A percentile compares a stretch with the other conserved stretches of the same genome.
Evolutionary conservation across 2,113 vertebrate genomes (phyloP).

Genomic region (Grantiella picta): DNA sequence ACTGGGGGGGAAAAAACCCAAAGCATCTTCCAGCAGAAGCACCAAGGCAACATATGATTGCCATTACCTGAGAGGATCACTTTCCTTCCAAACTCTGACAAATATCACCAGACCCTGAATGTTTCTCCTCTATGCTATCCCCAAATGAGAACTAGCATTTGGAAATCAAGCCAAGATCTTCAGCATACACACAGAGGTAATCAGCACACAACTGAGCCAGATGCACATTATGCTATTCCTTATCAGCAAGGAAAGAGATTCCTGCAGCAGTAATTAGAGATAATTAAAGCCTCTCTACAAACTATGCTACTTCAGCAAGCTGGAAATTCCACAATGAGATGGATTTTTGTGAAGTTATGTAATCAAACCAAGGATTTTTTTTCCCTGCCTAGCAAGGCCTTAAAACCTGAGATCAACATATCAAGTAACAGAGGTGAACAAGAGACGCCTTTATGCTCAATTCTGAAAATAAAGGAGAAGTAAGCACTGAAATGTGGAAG

Average conservation of each 20-base stretch:
- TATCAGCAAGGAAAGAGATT: constrained; percentile 25
- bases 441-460: not conserved
- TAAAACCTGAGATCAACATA: not conserved
- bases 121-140: not conserved
- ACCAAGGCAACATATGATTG: not conserved
- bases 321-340: constrained; percentile 19
- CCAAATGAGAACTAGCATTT: not conserved
- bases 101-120: not conserved
- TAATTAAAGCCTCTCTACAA: not conserved
- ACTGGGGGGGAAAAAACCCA: not conserved
- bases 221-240: constrained; percentile 32
- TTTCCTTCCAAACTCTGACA: not conserved
- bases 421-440: not conserved
- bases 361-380: not conserved
- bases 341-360: not conserved
- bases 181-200: not conserved
- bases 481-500: constrained; percentile 16
- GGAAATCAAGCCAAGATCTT: constrained; percentile 19
- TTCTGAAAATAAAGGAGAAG: not conserved
- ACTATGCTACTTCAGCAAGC: not conserved
- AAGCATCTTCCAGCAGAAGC: not conserved
- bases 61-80: not conserved
- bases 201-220: not conserved
- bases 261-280: constrained; percentile 22
- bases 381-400: not conserved